Conservation (phyloP, 2,797 vertebrate genomes). For the Chaetophractus vellerosus region DNA sequence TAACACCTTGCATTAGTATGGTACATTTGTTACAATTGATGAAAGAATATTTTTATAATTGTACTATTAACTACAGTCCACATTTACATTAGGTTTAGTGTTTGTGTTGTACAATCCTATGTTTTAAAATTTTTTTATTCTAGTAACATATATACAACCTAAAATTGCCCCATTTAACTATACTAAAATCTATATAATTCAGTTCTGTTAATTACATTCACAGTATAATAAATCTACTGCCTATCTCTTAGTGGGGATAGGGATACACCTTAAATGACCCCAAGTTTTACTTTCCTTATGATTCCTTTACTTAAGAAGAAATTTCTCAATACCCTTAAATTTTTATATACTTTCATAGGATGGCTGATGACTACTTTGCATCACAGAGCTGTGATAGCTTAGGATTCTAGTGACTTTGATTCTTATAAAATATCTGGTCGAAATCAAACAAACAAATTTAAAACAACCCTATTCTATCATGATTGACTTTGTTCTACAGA, state of each 20-base stretch:
- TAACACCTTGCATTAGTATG: no score
- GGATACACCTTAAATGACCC: background rate
- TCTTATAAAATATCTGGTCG: constrained; percentile 5
- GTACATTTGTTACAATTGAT: no score
- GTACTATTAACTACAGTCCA: no score
- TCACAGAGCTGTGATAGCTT: constrained; percentile 35
- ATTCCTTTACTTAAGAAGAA: background rate
- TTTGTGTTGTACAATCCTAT: no score
- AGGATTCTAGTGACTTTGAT: constrained; percentile 8
- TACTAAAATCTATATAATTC: no score
- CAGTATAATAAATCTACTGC: background rate
- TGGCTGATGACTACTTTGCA: background rate
- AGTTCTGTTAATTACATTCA: no score
- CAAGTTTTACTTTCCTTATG: background rate
- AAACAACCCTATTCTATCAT: constrained; percentile 9
- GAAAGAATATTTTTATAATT: no score
- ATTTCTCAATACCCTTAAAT: background rate
- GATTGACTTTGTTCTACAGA: constrained; percentile 22
- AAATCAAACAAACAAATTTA: constrained; percentile 40
- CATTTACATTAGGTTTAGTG: no score
- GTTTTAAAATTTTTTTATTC: no score
- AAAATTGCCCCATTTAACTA: no score
- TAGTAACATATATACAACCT: no score
- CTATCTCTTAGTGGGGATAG: background rate
- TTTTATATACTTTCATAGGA: background rate